These are phyloP conservation scores for Holacanthella duospinosa DNA, from an alignment of 2,888 invertebrate genomes.

Conservation along the genomic window DNA sequence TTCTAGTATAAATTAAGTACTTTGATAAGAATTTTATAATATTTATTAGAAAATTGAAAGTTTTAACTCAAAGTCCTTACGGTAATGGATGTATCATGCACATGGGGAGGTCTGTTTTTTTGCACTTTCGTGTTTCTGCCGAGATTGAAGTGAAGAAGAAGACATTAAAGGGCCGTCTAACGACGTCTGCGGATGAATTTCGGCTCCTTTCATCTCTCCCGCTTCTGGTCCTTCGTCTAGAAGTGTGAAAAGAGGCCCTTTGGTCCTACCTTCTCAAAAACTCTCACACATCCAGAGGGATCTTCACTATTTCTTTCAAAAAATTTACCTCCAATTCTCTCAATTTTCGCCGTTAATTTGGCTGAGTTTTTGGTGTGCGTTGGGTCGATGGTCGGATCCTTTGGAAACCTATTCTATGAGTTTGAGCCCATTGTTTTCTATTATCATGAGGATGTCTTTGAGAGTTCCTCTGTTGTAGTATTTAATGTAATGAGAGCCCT, in stretches of 20 bases:
- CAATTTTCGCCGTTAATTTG: constrained; percentile 1
- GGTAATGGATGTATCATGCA: background rate
- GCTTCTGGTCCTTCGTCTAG: background rate
- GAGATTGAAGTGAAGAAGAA: background rate
- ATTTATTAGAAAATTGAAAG: too few relatives aligned
- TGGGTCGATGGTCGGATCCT: background rate
- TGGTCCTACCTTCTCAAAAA: background rate
- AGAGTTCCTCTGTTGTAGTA: too few relatives aligned
- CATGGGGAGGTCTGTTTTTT: background rate
- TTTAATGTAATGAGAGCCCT: background rate
- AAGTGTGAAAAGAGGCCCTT: background rate
- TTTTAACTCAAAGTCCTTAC: too few relatives aligned
- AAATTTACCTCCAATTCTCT: background rate
- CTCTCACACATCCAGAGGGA: background rate
- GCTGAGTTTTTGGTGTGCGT: background rate
- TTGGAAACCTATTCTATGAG: background rate
- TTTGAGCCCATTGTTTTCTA: background rate
- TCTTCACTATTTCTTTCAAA: background rate
- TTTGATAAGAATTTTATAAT: too few relatives aligned
- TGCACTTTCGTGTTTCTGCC: background rate
- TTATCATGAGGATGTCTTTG: background rate
- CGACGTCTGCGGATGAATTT: background rate
- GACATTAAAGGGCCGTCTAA: background rate
- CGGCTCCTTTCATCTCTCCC: background rate
- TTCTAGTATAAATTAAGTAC: too few relatives aligned